Evolutionary conservation across 2,113 vertebrate genomes (phyloP).

Genomic region (Seriola quinqueradiata): DNA sequence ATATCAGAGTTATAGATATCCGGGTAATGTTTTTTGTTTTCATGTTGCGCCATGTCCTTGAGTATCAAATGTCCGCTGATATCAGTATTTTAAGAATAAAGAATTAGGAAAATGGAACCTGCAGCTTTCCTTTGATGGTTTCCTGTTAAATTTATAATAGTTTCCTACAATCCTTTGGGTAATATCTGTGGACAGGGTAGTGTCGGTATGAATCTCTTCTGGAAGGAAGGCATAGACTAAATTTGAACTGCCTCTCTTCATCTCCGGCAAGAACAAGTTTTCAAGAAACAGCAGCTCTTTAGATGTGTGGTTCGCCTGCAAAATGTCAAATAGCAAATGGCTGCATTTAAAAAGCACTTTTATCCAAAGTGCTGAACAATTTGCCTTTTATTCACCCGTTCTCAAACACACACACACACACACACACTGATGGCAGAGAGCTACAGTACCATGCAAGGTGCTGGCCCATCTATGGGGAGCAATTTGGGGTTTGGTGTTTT

Average conservation of each 20-base stretch:
- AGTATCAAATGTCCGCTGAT: not conserved
- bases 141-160: not conserved
- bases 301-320: not conserved
- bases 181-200: not conserved
- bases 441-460: not conserved
- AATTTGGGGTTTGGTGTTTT: no score
- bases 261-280: not conserved
- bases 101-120: not conserved
- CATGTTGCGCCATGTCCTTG: not conserved
- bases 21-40: not conserved
- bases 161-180: not conserved
- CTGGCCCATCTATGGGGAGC: no score
- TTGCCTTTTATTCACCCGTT: not conserved
- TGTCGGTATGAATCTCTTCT: not conserved
- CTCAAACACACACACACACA: not conserved
- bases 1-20: not conserved
- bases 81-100: not conserved
- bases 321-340: slow-evolving; percentile 14
- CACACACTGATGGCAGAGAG: not conserved
- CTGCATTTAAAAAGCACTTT: not conserved
- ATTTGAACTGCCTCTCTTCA: not conserved
- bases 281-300: not conserved
- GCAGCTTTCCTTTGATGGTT: not conserved
- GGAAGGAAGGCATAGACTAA: not conserved
- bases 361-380: not conserved